Base-by-base conservation (phyloP, 2,797 vertebrate genomes). In the Syngnathus rostellatus region DNA sequence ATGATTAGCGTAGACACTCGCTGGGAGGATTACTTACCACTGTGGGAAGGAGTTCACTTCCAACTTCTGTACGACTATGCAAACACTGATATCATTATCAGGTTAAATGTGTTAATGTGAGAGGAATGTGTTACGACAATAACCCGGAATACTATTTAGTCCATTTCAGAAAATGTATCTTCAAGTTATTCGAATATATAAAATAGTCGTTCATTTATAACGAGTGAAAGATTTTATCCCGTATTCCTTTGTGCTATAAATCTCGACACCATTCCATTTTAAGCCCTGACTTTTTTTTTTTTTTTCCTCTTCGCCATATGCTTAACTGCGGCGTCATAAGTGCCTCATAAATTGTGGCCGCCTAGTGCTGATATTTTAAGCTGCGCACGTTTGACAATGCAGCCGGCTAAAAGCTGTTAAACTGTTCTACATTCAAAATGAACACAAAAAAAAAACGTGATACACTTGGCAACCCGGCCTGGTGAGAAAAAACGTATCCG, bases 1-100 rank as follows among this genome's bases (percentile, higher is more conserved):
- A 68, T 77, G 81, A 84, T 89, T 88, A 82, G 81, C 69, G 72
- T 75, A 72, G 80, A 82, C 76, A 74, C 71, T 72, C 68, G 58
- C 66, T 37, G 68, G 60, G 69, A 67, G 80, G 78, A 77, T 81
- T 82, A 80, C 73, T 81, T 84, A 78, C 78, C 66, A 1, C 68
- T 75, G 72, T 69, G 75, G 68, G 66, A 77, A 80, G 73, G 69
- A 40, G 68, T 39, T 81, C 70, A 45, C 68, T 82, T 78, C 77
- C 77, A 75, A 78, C 68, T 66, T 65, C 78, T 77, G 74, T 66
- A 66, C 77, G 76, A 76, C 23, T 51, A 23, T n/a, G 21, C 25
- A 51, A 51, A 64, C 31, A 64, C 2, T 64, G 23, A 45, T 23
- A 45, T 25, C 12, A 62, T 62, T 25, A 62, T 45, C 60, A 23